A percentile compares a stretch with the other conserved stretches of the same genome.
Evolutionary conservation across 2,113 vertebrate species (phyloP).

Genomic region (Chaetops frenatus): DNA sequence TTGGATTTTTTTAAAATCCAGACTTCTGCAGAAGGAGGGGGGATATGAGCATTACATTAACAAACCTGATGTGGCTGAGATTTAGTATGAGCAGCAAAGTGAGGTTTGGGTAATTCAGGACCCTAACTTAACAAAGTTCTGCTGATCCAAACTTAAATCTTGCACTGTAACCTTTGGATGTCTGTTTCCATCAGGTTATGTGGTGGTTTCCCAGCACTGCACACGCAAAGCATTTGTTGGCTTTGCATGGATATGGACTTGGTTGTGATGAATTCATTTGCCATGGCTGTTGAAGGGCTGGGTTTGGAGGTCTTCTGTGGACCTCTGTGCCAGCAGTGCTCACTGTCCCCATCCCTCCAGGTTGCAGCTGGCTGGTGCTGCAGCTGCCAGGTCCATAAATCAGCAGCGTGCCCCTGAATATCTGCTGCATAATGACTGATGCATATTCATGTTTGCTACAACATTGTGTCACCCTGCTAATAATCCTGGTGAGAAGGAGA

Average conservation of each 20-base stretch:
- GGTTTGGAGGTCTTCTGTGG: neutral
- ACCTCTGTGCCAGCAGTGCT: neutral
- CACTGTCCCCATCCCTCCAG: neutral
- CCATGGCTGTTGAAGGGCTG: neutral
- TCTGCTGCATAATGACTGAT: neutral
- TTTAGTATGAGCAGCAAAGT: neutral
- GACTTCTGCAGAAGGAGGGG: neutral
- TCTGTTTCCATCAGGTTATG: neutral
- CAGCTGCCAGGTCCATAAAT: neutral
- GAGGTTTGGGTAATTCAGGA: neutral
- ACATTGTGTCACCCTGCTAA: neutral
- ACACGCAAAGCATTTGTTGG: accelerated
- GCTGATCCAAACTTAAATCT: neutral
- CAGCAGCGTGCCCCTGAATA: neutral
- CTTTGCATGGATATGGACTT: neutral
- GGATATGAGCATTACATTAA: neutral
- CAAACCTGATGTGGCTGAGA: neutral
- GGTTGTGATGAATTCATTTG: accelerated
- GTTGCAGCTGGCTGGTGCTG: neutral
- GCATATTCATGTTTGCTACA: neutral
- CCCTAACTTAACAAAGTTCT: neutral
- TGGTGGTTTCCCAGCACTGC: neutral
- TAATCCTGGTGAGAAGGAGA: neutral
- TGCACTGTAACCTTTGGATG: accelerated
- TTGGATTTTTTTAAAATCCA: neutral